These are phyloP conservation scores for Diabrotica balteata DNA, from an alignment of 2,888 invertebrate species.

Conservation along the genomic window DNA sequence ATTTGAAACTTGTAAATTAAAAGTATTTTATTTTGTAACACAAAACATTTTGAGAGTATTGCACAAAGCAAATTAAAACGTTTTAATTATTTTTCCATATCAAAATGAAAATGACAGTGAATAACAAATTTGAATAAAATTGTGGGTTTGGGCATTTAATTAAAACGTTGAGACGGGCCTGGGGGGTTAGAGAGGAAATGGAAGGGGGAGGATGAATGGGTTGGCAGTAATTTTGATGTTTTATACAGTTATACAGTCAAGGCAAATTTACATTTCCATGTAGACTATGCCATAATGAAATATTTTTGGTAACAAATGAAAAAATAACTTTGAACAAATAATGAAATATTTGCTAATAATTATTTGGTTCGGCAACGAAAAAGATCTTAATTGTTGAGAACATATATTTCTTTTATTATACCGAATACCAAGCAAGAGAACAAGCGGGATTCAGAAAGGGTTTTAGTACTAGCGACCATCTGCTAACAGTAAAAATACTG, in stretches of 20 bases:
- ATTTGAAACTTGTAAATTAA: neutral
- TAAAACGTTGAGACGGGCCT: conserved; percentile 19
- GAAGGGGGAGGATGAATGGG: conserved; percentile 17
- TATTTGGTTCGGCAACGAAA: too few species aligned
- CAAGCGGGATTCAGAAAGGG: too few species aligned
- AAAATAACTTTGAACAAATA: neutral
- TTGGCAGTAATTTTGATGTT: conserved; percentile 18
- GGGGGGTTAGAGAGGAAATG: neutral
- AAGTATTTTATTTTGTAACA: neutral
- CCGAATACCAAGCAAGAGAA: too few species aligned
- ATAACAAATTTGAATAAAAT: conserved; percentile 34
- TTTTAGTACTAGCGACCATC: too few species aligned
- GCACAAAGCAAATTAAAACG: conserved; percentile 26
- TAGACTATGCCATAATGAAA: conserved; percentile 11
- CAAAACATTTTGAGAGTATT: conserved; percentile 12
- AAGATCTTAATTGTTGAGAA: too few species aligned
- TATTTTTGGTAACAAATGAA: conserved; percentile 8
- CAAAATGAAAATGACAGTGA: conserved; percentile 36
- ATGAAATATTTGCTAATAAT: too few species aligned
- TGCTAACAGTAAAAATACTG: too few species aligned
- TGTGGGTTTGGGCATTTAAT: conserved; percentile 27
- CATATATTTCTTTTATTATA: too few species aligned
- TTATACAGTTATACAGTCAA: conserved; percentile 20
- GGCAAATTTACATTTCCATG: conserved; percentile 17
- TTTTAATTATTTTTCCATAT: conserved; percentile 31